Evolutionary conservation across 2,888 invertebrate genomes (phyloP).

Genomic region (Creontiades dilutus): DNA sequence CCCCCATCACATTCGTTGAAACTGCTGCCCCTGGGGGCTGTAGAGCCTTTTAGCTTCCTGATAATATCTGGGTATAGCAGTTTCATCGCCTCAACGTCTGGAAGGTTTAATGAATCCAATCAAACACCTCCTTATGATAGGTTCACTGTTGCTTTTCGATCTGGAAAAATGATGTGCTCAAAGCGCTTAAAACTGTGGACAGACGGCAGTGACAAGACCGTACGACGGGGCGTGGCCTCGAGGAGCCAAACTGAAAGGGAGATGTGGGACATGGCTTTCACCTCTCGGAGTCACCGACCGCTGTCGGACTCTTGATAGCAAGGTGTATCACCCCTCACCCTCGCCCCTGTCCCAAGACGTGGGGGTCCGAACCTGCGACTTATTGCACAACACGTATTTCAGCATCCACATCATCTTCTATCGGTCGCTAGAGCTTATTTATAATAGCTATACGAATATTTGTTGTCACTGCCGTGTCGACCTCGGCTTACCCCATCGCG

Average conservation of each 20-base stretch:
- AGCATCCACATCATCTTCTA: conserved; percentile 10
- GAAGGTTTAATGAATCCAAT: too few relatives aligned
- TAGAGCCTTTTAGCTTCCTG: too few relatives aligned
- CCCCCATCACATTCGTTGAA: too few relatives aligned
- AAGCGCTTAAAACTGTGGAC: background rate
- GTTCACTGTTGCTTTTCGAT: too few relatives aligned
- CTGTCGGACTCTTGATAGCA: background rate
- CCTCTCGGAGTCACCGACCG: conserved; percentile 35
- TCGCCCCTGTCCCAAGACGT: background rate
- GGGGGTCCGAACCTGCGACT: background rate
- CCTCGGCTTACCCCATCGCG: background rate
- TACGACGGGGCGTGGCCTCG: conserved; percentile 32
- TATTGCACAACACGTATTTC: conserved; percentile 7
- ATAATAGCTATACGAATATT: too few relatives aligned
- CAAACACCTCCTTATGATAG: too few relatives aligned
- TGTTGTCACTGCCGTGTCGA: background rate
- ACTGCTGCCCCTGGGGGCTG: too few relatives aligned
- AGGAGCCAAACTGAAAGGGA: conserved; percentile 43
- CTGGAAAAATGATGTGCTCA: too few relatives aligned
- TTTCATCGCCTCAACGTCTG: too few relatives aligned
- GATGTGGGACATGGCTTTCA: conserved; percentile 48
- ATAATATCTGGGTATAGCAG: too few relatives aligned
- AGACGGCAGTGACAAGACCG: background rate
- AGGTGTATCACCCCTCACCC: conserved; percentile 19
- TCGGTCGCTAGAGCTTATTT: conserved; percentile 5